Evolutionary conservation across 1,140 invertebrate genomes (phyloP).

Genomic region (Calephelis virginiensis): DNA sequence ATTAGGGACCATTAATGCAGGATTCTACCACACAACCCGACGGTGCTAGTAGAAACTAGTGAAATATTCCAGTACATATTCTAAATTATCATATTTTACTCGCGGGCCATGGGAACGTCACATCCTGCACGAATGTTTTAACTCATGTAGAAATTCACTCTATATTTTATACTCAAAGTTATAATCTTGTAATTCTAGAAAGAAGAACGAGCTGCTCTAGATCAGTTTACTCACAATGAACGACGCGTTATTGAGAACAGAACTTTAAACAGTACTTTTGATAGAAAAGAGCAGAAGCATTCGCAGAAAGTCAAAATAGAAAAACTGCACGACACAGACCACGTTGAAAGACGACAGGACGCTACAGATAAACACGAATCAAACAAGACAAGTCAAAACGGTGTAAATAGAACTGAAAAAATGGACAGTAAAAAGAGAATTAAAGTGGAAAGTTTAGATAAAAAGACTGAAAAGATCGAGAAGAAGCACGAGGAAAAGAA

Average conservation of each 20-base stretch:
- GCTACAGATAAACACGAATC: conserved; percentile 4
- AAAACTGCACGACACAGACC: conserved; percentile 45
- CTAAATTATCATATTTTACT: too few species aligned
- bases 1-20: too few species aligned
- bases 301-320: conserved; percentile 65
- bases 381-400: background rate
- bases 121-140: too few species aligned
- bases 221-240: conserved; percentile 65
- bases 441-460: conserved; percentile 19
- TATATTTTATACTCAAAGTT: too few species aligned
- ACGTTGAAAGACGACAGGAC: background rate
- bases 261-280: conserved; percentile 32
- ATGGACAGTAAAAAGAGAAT: conserved; percentile 7
- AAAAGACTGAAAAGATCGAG: conserved; percentile 62
- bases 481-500: conserved; percentile 52
- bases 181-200: conserved; percentile 39
- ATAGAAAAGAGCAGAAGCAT: conserved; percentile 33
- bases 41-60: too few species aligned
- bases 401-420: background rate
- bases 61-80: too few species aligned
- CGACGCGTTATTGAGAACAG: conserved; percentile 56
- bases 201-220: conserved; percentile 59
- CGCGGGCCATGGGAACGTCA: too few species aligned
- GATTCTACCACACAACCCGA: too few species aligned
- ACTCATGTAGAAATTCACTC: too few species aligned